A percentile compares a stretch with the other conserved stretches of the same genome.
Evolutionary conservation across 1,140 invertebrate genomes (phyloP).

Genomic region (Drosophila bocki): DNA sequence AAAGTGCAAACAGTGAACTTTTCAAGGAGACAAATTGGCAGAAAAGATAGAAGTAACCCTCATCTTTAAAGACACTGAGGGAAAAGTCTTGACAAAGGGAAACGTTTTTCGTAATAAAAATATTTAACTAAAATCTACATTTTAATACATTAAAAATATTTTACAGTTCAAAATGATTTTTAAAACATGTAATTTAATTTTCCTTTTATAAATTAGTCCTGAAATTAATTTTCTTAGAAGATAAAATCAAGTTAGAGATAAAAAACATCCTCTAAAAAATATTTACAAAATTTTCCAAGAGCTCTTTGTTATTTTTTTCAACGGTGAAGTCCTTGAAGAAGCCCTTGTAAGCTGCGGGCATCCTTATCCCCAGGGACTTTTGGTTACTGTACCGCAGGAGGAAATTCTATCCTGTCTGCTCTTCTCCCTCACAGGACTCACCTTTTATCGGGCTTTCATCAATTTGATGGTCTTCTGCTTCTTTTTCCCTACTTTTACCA

Average conservation of each 20-base stretch:
- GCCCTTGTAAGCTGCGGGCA: slow-evolving; percentile 49
- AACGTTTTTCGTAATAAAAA: too few relatives aligned
- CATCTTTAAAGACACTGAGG: slow-evolving; percentile 7
- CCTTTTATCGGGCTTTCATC: slow-evolving; percentile 79
- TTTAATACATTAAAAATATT: not conserved
- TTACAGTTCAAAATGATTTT: too few relatives aligned
- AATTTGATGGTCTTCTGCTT: slow-evolving; percentile 49
- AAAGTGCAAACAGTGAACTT: slow-evolving; percentile 69
- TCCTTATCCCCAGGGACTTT: slow-evolving; percentile 70
- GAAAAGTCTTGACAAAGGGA: not conserved
- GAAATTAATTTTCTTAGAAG: not conserved
- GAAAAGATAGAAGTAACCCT: slow-evolving; percentile 1
- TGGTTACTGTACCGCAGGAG: slow-evolving; percentile 56
- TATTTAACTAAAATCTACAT: too few relatives aligned
- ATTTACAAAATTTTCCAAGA: not conserved
- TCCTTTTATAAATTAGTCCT: too few relatives aligned
- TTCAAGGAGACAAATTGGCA: slow-evolving; percentile 11
- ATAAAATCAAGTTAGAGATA: too few relatives aligned
- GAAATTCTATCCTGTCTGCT: slow-evolving; percentile 22
- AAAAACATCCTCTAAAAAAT: not conserved
- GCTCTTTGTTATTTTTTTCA: slow-evolving; percentile 2
- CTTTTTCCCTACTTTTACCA: slow-evolving; percentile 69
- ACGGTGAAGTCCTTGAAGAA: slow-evolving; percentile 17
- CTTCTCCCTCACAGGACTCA: slow-evolving; percentile 26
- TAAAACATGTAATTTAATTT: too few relatives aligned